Evolutionary conservation across 2,113 vertebrate genomes (phyloP).

Genomic region (Nycticebus coucang): DNA sequence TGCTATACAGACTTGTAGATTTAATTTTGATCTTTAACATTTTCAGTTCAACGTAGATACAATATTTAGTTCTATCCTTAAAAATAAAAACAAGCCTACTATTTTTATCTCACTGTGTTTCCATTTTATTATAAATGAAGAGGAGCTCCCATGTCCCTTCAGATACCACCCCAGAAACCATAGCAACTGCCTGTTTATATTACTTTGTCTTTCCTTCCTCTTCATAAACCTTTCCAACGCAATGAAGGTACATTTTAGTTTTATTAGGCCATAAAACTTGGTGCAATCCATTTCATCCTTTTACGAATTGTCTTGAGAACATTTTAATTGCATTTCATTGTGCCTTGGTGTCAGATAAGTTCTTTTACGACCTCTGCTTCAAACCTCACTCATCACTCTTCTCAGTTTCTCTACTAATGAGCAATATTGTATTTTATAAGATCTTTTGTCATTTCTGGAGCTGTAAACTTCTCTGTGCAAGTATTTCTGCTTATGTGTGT

Average conservation of each 20-base stretch:
- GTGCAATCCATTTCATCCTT: slow-evolving; percentile 75
- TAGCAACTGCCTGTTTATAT: slow-evolving; percentile 64
- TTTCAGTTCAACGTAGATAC: not conserved
- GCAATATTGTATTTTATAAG: slow-evolving; percentile 64
- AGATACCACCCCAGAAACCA: not conserved
- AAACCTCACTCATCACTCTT: slow-evolving; percentile 75
- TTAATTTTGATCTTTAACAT: not conserved
- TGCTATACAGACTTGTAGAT: not conserved
- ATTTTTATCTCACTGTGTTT: slow-evolving; percentile 8
- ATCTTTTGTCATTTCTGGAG: slow-evolving; percentile 61
- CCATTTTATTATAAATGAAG: slow-evolving; percentile 54
- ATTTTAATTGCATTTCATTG: slow-evolving; percentile 79
- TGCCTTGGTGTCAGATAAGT: slow-evolving; percentile 71
- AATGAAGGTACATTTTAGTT: slow-evolving; percentile 75
- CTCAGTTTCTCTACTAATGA: slow-evolving; percentile 72
- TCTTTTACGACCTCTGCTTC: slow-evolving; percentile 76
- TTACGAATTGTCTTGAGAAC: slow-evolving; percentile 80
- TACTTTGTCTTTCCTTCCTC: slow-evolving; percentile 59
- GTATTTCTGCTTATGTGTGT: not conserved
- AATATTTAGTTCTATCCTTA: not conserved
- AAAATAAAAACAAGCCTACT: not conserved
- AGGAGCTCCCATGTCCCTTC: slow-evolving; percentile 16
- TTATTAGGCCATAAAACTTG: slow-evolving; percentile 79
- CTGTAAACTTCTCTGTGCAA: slow-evolving; percentile 38
- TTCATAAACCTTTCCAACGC: slow-evolving; percentile 77